Percentiles rank a stretch among this genome's conserved stretches.
These are phyloP conservation scores for Dryobates pubescens DNA, from an alignment of 2,797 vertebrate species.

Conservation along the genomic window DNA sequence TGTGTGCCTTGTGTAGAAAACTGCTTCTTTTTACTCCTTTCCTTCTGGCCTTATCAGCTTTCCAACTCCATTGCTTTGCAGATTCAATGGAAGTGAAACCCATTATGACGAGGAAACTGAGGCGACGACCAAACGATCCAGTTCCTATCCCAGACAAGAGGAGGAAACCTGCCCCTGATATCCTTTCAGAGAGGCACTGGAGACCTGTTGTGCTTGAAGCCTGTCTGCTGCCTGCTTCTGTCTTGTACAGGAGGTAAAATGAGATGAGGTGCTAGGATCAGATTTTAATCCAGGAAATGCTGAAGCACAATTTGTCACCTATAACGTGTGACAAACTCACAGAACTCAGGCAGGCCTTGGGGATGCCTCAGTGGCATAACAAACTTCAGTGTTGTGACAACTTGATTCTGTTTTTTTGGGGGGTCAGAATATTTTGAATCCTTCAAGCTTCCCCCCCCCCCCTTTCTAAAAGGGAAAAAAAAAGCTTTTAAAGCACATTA, in stretches of 20 bases:
- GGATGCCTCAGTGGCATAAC: background rate
- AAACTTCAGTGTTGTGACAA: background rate
- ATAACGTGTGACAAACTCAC: background rate
- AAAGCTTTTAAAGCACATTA: background rate
- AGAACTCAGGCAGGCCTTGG: background rate
- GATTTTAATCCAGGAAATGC: background rate
- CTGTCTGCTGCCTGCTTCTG: background rate
- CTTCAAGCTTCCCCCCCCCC: background rate
- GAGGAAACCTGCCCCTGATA: constrained; percentile 98
- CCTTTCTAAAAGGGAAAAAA: background rate
- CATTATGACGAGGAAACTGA: constrained; percentile 96
- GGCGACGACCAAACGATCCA: constrained; percentile 94
- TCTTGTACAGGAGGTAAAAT: background rate
- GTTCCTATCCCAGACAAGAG: constrained; percentile 98
- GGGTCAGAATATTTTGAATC: background rate
- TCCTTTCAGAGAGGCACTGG: constrained; percentile 76
- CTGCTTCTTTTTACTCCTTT: background rate
- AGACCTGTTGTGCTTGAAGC: background rate
- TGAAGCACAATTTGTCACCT: background rate
- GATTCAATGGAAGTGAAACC: constrained; percentile 99
- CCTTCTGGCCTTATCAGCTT: constrained; percentile 3
- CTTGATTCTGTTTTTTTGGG: background rate
- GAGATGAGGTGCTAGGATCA: background rate
- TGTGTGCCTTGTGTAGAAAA: background rate
- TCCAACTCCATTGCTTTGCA: constrained; percentile 66